Evolutionary conservation across 2,888 invertebrate species (phyloP), one percentile per base, ranked within the genome.

Genomic region (Napeogenes sylphis): DNA sequence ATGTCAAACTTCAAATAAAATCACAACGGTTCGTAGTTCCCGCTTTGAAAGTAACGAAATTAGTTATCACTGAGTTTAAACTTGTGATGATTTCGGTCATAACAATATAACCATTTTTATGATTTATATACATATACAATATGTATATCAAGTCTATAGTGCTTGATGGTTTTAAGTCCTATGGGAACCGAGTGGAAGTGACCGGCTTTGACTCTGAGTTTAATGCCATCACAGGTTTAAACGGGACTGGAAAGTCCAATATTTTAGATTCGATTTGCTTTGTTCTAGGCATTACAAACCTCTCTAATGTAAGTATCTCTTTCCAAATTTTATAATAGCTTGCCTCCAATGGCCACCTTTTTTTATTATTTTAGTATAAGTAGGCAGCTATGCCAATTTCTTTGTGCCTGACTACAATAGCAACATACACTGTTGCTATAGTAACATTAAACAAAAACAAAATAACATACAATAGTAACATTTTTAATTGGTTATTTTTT

Each of bases 231-330:
- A 99, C 99, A 13, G 99, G 99, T 0, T 89, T 99, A 56, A 99
- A 99, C 86, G 99, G 99, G 6, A 98, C 97, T 70, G 99, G 99
- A 45, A 99, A 99, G 87, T 99, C 98, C 0, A 99, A 99, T 79
- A 97, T 99, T 79, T 91, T 99, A 64, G 99, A 99, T 90, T 94
- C 98, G 0, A 99, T 99, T 83, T 99, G 99, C 83, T 99, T 99
- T 83, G 95, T 99, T 6, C 90, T 99, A 35, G 99, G 99, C 60
- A 98, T 99, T 59, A 94, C 96, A 21, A 98, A 98, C 84, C 92
- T 99, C 69, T 93, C 94, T 2, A 96, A 98, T 85, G 98, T 98
- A 92, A 93, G 92, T 87, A 66, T n/a, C 38, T 4, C 1, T 30
- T 30, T 51, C 2, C 30, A 30, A 14, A 47, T 21, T n/a, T 14